Conservation (phyloP, 2,113 vertebrate species). For the Microcebus murinus region DNA sequence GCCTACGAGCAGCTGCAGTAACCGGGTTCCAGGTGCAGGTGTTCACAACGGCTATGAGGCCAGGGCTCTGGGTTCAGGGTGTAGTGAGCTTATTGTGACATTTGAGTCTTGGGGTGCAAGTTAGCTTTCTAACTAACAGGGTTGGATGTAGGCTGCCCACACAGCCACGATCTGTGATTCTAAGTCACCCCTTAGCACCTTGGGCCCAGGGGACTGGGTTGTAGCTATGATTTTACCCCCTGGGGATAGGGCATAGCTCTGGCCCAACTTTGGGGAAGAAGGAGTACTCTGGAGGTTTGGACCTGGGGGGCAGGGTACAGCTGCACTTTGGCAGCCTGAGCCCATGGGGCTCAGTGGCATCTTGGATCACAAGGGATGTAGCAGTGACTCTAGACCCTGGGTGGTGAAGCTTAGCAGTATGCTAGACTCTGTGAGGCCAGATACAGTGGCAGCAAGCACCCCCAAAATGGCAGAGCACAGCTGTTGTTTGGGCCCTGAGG, state of each 20-base stretch:
- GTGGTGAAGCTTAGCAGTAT: background rate
- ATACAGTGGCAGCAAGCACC: background rate
- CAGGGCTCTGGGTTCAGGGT: background rate
- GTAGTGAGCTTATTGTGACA: background rate
- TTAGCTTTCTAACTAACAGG: background rate
- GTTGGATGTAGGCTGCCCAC: background rate
- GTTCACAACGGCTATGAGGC: background rate
- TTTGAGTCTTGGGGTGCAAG: background rate
- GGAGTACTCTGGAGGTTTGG: background rate
- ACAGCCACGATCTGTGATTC: background rate
- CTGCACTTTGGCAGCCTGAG: background rate
- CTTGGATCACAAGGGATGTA: background rate
- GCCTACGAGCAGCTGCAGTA: background rate
- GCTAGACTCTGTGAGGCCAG: background rate
- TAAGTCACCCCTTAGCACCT: background rate
- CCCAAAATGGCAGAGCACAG: background rate
- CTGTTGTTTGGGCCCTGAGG: background rate
- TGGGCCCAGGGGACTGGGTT: background rate
- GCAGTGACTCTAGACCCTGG: background rate
- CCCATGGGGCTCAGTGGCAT: background rate
- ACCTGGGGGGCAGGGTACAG: background rate
- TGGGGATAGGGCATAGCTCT: background rate
- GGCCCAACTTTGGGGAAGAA: background rate
- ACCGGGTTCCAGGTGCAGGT: background rate
- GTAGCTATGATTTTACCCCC: background rate